A percentile compares a stretch with the other conserved stretches of the same genome.
Evolutionary conservation across 2,113 vertebrate genomes (phyloP).

Genomic region (Tragulus kanchil): DNA sequence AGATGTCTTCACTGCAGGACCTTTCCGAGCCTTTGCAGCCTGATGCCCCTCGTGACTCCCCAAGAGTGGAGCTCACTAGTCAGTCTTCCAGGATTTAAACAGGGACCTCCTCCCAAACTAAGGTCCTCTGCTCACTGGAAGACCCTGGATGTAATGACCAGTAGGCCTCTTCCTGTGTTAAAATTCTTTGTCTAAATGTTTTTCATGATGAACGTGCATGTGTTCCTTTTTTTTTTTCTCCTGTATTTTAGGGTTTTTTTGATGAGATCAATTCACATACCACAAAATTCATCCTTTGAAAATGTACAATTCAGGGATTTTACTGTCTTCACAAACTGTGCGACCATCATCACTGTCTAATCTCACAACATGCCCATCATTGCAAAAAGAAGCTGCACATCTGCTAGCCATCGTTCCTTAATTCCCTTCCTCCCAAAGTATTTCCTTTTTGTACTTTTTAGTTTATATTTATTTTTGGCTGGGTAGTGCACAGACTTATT

Average conservation of each 20-base stretch:
- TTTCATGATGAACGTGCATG: not conserved
- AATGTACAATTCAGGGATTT: not conserved
- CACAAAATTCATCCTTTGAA: not conserved
- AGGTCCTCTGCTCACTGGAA: not conserved
- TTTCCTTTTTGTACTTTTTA: not conserved
- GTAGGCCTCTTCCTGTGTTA: not conserved
- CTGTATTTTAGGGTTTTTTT: conserved; percentile 1
- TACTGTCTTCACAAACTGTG: not conserved
- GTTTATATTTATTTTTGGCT: not conserved
- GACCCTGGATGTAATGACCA: not conserved
- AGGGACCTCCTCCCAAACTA: not conserved
- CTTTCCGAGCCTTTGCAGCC: not conserved
- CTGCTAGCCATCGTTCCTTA: not conserved
- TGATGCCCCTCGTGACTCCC: not conserved
- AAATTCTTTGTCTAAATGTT: not conserved
- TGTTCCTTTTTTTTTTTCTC: not conserved
- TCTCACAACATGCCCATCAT: not conserved
- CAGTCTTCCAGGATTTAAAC: not conserved
- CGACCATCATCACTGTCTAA: not conserved
- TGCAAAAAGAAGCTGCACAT: not conserved
- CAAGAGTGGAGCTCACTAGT: not conserved
- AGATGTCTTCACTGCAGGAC: not conserved
- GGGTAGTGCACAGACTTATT: not conserved
- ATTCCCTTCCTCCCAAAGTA: not conserved
- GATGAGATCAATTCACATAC: not conserved